Conservation (phyloP, 2,888 invertebrate genomes). For the Andrena fulva region DNA sequence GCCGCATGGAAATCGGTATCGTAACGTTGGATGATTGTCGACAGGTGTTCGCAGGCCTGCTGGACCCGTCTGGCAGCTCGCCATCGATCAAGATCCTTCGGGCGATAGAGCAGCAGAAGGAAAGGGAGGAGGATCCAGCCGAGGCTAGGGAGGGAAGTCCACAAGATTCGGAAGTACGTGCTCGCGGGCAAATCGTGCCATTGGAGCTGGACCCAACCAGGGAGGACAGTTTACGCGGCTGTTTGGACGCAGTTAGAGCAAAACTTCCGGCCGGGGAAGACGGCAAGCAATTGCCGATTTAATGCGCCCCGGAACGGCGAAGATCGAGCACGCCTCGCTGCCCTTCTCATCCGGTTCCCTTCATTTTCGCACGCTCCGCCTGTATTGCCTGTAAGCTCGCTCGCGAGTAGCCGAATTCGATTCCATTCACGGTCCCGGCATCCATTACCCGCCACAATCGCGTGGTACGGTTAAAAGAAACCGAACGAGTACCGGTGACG, state of each 20-base stretch:
- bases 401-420: neutral
- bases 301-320: conserved; percentile 37
- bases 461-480: too few species aligned
- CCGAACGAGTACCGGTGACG: neutral
- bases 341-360: neutral
- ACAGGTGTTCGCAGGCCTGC: conserved; percentile 90
- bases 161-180: conserved; percentile 83
- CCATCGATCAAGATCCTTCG: conserved; percentile 88
- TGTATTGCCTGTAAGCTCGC: neutral
- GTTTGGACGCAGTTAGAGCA: conserved; percentile 91
- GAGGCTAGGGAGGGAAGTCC: conserved; percentile 84
- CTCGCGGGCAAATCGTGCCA: conserved; percentile 87
- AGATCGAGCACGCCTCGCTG: conserved; percentile 26
- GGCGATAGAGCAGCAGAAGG: conserved; percentile 86
- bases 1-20: conserved; percentile 1
- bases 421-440: neutral
- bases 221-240: conserved; percentile 92
- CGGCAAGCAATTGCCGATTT: conserved; percentile 85
- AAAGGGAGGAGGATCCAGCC: conserved; percentile 83
- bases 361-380: conserved; percentile 5
- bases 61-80: conserved; percentile 86
- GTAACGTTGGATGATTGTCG: conserved; percentile 21
- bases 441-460: too few species aligned
- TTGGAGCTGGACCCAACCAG: conserved; percentile 91
- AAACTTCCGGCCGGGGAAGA: conserved; percentile 94